These are phyloP conservation scores for Halictus ligatus DNA, from an alignment of 2,888 invertebrate genomes.

Conservation along the genomic window DNA sequence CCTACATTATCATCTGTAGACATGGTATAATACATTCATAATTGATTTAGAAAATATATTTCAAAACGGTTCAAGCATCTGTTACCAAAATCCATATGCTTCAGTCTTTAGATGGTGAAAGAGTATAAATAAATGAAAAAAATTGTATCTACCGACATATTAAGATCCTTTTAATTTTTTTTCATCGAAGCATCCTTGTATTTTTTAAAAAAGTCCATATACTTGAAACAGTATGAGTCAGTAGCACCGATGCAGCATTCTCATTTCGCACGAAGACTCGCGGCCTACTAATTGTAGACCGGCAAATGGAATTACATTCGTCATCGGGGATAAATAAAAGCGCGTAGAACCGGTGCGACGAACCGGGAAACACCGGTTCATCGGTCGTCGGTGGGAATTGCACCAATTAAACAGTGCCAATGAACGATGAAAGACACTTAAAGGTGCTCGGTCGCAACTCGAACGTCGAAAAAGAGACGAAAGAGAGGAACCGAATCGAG, in stretches of 20 bases:
- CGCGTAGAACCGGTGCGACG: not conserved
- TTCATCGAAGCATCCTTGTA: too few relatives aligned
- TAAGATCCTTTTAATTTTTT: too few relatives aligned
- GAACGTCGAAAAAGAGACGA: not conserved
- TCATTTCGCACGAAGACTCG: not conserved
- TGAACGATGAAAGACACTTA: conserved; percentile 3
- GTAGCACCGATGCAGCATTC: not conserved
- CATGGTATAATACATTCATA: too few relatives aligned
- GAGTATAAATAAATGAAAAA: too few relatives aligned
- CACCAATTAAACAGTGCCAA: conserved; percentile 28
- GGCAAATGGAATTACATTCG: not conserved
- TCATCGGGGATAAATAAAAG: conserved; percentile 16
- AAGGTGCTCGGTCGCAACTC: not conserved
- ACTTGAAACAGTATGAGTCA: too few relatives aligned
- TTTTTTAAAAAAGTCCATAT: too few relatives aligned
- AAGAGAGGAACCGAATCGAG: not conserved
- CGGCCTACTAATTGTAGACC: not conserved
- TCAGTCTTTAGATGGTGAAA: too few relatives aligned
- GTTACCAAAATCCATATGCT: too few relatives aligned
- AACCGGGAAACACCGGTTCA: not conserved
- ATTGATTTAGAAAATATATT: too few relatives aligned
- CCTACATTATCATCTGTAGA: too few relatives aligned
- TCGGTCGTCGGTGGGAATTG: not conserved
- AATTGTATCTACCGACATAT: too few relatives aligned
- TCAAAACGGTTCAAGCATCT: too few relatives aligned